phyloP scores from a whole-genome alignment of 2,113 vertebrate species.

The Struthio camelus region DNA sequence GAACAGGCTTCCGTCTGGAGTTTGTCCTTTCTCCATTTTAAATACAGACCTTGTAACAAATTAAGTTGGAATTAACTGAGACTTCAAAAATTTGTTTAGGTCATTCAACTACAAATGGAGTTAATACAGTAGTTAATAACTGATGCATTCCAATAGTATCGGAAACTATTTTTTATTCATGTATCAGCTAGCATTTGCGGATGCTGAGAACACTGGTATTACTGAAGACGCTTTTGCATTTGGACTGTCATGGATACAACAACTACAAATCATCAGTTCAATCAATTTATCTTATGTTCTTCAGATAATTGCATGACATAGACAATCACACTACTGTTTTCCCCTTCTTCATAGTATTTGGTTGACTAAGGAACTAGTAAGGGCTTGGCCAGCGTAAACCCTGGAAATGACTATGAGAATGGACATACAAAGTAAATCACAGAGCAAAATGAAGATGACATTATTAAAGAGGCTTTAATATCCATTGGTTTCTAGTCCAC shows the following conservation, averaged over 20 bases:
- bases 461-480: neutral
- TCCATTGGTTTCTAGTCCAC: neutral
- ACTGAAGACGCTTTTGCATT: neutral
- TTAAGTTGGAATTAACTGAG: neutral
- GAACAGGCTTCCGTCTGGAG: neutral
- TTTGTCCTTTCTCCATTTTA: neutral
- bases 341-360: neutral
- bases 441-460: neutral
- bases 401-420: neutral
- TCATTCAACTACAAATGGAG: neutral
- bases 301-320: neutral
- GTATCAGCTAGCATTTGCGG: neutral
- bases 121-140: no score
- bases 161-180: neutral
- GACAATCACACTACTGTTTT: neutral
- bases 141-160: neutral
- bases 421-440: neutral
- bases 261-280: neutral
- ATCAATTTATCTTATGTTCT: neutral
- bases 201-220: neutral
- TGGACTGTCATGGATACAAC: neutral
- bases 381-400: neutral
- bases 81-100: neutral
- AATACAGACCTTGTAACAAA: neutral
- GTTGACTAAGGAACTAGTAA: neutral